Evolutionary conservation across 2,888 invertebrate genomes (phyloP), one percentile per base, ranked within the genome.

Genomic region (Spisula subtruncata): DNA sequence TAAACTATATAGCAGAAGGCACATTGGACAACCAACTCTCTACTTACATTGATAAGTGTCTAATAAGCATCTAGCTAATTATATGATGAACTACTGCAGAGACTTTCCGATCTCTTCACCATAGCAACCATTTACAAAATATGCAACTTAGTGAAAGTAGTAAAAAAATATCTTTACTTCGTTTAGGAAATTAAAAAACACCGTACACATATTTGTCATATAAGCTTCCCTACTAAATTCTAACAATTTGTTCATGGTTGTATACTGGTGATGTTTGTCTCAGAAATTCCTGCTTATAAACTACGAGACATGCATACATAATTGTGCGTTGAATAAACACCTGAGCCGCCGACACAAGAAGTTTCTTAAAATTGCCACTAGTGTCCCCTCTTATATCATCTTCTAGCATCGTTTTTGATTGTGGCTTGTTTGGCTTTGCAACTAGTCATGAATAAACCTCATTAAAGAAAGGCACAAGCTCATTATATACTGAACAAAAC

Each of bases 291-390:
- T 71, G 71, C n/a, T 14, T 71, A 8, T 1, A 16, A 32, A 32
- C 32, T 71, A 32, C 25, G 14, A 71, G 16, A 51, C 12, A 51
- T 51, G 16, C 14, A 51, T 51, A 16, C 16, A n/a, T 60, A 60
- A 4, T 6, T 25, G n/a, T 6, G 14, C 5, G 60, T n/a, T 20
- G 6, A 60, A 60, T 25, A 60, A 60, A 20, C 85, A 93, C 95
- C 94, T 94, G 94, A 46, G 92, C 48, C 12, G 94, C 93, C 25
- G 99, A 98, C 29, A 98, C 98, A 97, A 99, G 98, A 56, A 99
- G 97, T 89, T 99, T 98, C 97, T 98, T 98, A 97, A 99, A 99
- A 96, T 98, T 98, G 16, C 99, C 99, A 82, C 98, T 98, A 0
- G 99, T 99, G 96, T 99, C 99, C 79, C 98, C 98, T 93, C 97